phyloP scores from a whole-genome alignment of 2,888 invertebrate species.

The Biston betularia region DNA sequence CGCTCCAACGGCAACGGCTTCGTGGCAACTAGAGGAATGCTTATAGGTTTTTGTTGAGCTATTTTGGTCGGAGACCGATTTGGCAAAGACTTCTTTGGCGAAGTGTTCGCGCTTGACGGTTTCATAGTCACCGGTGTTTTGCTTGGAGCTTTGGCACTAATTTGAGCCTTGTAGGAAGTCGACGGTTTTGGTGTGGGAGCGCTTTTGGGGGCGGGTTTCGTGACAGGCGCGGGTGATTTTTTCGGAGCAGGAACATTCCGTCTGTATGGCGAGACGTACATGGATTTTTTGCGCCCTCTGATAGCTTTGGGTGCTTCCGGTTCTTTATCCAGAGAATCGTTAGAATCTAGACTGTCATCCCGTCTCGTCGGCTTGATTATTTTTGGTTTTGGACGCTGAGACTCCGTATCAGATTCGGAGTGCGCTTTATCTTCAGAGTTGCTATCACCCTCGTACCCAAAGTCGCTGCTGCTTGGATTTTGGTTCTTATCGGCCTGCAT shows the following conservation, averaged over 20 bases:
- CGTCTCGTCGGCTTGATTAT: constrained; percentile 84
- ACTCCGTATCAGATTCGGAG: constrained; percentile 78
- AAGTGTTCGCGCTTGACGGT: constrained; percentile 63
- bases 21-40: constrained; percentile 59
- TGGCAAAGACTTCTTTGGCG: constrained; percentile 71
- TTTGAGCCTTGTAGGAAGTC: constrained; percentile 60
- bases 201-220: constrained; percentile 56
- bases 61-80: constrained; percentile 67
- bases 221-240: constrained; percentile 59
- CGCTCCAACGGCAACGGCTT: constrained; percentile 88
- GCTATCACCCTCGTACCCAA: constrained; percentile 86
- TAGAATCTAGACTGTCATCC: constrained; percentile 77
- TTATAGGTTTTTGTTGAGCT: constrained; percentile 58
- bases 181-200: constrained; percentile 51
- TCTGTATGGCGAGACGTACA: constrained; percentile 88
- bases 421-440: constrained; percentile 85
- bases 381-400: constrained; percentile 83
- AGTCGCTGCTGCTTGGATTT: constrained; percentile 72
- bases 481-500: constrained; percentile 57
- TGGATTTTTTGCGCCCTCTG: constrained; percentile 89
- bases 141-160: constrained; percentile 67
- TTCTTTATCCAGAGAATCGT: constrained; percentile 77
- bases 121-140: constrained; percentile 60
- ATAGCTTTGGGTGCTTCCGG: constrained; percentile 84
- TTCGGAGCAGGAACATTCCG: constrained; percentile 66